phyloP scores from a whole-genome alignment of 2,797 vertebrate species.

The Serranus cabrilla region DNA sequence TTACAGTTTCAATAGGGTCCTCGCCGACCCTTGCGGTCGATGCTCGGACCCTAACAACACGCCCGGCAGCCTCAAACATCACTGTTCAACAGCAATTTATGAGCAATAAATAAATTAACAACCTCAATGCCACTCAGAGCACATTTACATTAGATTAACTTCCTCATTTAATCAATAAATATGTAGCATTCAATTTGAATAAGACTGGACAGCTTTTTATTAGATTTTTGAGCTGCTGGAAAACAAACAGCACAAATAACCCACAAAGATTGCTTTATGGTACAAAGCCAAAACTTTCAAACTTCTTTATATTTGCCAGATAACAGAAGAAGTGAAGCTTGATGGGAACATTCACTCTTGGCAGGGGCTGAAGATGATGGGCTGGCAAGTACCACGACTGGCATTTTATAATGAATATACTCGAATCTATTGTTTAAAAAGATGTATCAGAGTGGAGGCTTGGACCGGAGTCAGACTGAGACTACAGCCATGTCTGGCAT shows the following conservation, averaged over 20 bases:
- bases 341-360: not conserved
- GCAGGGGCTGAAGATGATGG: not conserved
- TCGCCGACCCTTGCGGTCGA: no score
- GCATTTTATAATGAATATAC: not conserved
- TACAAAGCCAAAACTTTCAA: not conserved
- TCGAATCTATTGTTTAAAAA: not conserved
- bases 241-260: not conserved
- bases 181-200: not conserved
- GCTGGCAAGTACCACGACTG: not conserved
- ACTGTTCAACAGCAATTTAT: slow-evolving; percentile 12
- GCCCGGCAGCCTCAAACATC: slow-evolving; percentile 20
- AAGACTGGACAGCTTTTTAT: slow-evolving; percentile 3
- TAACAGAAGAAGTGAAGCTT: not conserved
- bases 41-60: no score
- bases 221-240: not conserved
- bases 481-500: not conserved
- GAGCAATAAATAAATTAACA: slow-evolving; percentile 10
- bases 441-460: not conserved
- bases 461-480: not conserved
- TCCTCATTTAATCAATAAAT: slow-evolving; percentile 31
- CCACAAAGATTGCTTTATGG: not conserved
- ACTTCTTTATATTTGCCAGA: not conserved
- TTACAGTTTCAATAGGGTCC: no score
- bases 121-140: slow-evolving; percentile 10
- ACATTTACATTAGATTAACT: slow-evolving; percentile 7